Conservation (phyloP, 2,113 vertebrate genomes). For the Microtus pennsylvanicus region DNA sequence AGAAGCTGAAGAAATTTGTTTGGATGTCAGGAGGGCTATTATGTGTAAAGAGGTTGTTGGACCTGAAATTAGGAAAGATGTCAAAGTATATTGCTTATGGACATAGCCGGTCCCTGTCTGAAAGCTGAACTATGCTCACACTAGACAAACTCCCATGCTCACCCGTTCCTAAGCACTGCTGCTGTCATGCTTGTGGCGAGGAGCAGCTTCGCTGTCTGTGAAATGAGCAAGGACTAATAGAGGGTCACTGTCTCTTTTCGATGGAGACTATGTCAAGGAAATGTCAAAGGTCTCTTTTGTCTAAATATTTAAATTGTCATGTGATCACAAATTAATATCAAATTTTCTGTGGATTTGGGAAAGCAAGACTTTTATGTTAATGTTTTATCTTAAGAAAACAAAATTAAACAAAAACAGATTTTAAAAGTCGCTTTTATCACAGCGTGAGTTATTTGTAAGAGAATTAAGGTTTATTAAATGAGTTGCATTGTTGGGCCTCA, state of each 20-base stretch:
- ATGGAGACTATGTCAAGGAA: background rate
- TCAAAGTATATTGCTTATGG: conserved; percentile 5
- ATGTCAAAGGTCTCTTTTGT: background rate
- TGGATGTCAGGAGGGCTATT: background rate
- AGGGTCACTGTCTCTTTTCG: background rate
- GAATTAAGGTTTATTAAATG: background rate
- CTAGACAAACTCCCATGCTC: background rate
- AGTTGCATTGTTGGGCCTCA: background rate
- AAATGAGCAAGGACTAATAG: background rate
- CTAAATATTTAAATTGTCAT: conserved; percentile 13
- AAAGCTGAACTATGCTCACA: conserved; percentile 9
- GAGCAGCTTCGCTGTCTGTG: background rate
- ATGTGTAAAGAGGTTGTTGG: conserved; percentile 8
- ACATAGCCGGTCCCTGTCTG: background rate
- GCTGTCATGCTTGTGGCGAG: background rate
- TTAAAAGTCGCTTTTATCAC: conserved; percentile 38
- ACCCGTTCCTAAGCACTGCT: conserved; percentile 1
- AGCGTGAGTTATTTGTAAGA: background rate
- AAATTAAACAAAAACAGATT: background rate
- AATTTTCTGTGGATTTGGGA: background rate
- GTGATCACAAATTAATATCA: background rate
- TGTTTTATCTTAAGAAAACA: background rate
- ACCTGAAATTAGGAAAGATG: conserved; percentile 27
- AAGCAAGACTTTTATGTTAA: background rate
- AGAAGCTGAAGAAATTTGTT: conserved; percentile 30